Percentiles rank a stretch among this genome's conserved stretches.
Evolutionary conservation across 2,113 vertebrate species (phyloP).

Genomic region (Triplophysa tibetana): DNA sequence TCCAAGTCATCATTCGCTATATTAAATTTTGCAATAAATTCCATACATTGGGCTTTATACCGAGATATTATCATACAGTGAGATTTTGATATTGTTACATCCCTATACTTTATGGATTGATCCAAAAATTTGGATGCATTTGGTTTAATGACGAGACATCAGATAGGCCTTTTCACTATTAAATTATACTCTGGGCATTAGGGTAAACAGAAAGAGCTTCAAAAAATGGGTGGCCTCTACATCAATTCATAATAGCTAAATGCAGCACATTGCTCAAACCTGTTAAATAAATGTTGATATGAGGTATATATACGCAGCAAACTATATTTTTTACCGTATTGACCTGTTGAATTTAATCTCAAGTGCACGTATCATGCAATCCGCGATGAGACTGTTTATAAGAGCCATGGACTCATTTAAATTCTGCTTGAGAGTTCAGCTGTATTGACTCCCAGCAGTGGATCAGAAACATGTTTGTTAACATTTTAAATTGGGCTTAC

Average conservation of each 20-base stretch:
- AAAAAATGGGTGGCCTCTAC: neutral
- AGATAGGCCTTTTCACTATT: neutral
- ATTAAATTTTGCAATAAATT: no score
- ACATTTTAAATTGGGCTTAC: slow-evolving; percentile 76
- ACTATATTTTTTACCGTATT: slow-evolving; percentile 64
- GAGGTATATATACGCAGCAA: slow-evolving; percentile 55
- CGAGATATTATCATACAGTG: no score
- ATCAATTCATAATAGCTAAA: slow-evolving; percentile 47
- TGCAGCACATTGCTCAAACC: slow-evolving; percentile 45
- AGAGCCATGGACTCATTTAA: slow-evolving; percentile 69
- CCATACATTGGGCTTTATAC: no score
- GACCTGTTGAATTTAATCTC: slow-evolving; percentile 73
- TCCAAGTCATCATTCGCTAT: no score
- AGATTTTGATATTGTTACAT: no score
- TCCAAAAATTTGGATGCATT: no score
- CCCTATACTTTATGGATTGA: no score
- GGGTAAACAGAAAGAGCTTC: slow-evolving; percentile 42
- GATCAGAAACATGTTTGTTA: slow-evolving; percentile 78
- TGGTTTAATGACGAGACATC: neutral
- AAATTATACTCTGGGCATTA: slow-evolving; percentile 14
- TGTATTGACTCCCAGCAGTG: slow-evolving; percentile 72
- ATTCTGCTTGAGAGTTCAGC: slow-evolving; percentile 65
- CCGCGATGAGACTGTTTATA: slow-evolving; percentile 62
- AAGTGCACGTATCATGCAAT: slow-evolving; percentile 66
- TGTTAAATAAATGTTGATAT: slow-evolving; percentile 46